Evolutionary conservation across 2,888 invertebrate genomes (phyloP), one percentile per base, ranked within the genome.

Genomic region (Xestia rhomboidea): DNA sequence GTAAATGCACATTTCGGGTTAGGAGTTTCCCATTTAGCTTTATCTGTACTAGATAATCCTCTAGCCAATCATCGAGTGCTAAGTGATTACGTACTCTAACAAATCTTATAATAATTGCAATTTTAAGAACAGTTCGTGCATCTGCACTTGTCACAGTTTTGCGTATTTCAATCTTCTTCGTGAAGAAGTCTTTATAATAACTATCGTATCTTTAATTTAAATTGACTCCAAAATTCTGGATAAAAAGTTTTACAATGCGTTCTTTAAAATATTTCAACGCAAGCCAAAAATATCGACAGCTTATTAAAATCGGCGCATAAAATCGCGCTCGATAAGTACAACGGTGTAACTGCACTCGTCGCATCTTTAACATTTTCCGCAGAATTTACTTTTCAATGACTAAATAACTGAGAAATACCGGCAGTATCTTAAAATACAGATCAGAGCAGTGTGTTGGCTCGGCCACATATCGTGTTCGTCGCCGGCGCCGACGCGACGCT

Each of bases 401-500:
- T n/a, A 75, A 69, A 68, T 85, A 51, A 82, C 64, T 62, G 27
- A 82, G 73, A 73, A 82, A 75, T 78, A 66, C 13, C 60, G 30
- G 38, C 34, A 67, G 64, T 76, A 82, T 85, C 85, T 84, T 85
- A 71, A 85, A 84, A 82, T 85, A 84, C 85, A 38, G 78, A 82
- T 82, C 78, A 82, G 82, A 85, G 64, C 64, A 81, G 68, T 75
- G 62, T 85, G 78, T 76, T 79, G 46, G 63, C 84, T 85, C 75
- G 60, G 66, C 82, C 90, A 90, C 90, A 88, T 93, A 90, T 92
- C 91, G 90, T 89, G 89, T 73, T 46, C 87, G 73, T 88, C 89
- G 87, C 80, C 90, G 88, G 90, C 92, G 91, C 88, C 90, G 86
- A 82, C 91, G 94, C 91, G 91, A 88, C 95, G 96, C 95, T 95